phyloP scores from a whole-genome alignment of 1,140 invertebrate species.

The Stenopsyche tienmushanensis region DNA sequence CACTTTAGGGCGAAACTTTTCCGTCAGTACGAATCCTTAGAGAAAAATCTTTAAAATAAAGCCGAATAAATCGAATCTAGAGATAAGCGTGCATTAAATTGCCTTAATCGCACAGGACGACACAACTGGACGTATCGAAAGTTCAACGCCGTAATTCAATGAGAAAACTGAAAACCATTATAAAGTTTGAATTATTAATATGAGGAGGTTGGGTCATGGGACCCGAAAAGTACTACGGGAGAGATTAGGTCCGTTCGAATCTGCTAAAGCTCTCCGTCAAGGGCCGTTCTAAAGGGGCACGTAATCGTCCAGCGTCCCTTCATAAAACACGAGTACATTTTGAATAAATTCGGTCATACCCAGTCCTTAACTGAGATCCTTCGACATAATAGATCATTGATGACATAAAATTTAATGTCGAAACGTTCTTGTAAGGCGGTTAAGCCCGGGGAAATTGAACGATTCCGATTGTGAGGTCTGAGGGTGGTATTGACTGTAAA shows the following conservation, averaged over 20 bases:
- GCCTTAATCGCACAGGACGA: background rate
- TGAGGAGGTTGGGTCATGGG: background rate
- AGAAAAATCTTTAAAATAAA: background rate
- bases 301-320: slow-evolving; percentile 14
- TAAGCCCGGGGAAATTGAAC: too few relatives aligned
- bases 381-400: too few relatives aligned
- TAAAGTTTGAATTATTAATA: slow-evolving; percentile 32
- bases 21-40: background rate
- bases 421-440: too few relatives aligned
- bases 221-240: slow-evolving; percentile 10
- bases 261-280: slow-evolving; percentile 18
- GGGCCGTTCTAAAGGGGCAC: background rate
- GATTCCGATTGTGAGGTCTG: too few relatives aligned
- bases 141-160: slow-evolving; percentile 14
- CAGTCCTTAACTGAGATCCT: too few relatives aligned
- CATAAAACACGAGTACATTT: background rate
- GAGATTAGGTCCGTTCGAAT: slow-evolving; percentile 32
- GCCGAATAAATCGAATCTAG: background rate
- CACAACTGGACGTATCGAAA: background rate
- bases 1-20: too few relatives aligned
- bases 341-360: too few relatives aligned
- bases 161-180: slow-evolving; percentile 33
- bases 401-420: too few relatives aligned
- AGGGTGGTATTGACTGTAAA: too few relatives aligned
- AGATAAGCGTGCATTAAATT: background rate